A percentile compares a stretch with the other conserved stretches of the same genome.
These are phyloP conservation scores for Hexactinellida sp. DNA, from an alignment of 37 sponge, comb jelly and placozoan genomes.

Conservation along the genomic window DNA sequence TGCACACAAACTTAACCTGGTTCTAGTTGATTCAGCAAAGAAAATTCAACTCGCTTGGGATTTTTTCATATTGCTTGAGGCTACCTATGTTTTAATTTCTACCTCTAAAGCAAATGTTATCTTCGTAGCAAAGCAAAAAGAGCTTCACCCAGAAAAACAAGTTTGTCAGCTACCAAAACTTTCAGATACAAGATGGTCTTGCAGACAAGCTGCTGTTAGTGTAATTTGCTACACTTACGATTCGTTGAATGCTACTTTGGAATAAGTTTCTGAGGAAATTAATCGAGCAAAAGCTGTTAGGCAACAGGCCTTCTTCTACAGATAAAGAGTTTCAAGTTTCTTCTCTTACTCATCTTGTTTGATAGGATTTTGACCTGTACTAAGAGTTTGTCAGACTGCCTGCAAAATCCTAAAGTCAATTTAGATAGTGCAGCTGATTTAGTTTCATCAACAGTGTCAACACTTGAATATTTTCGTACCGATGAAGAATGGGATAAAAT, in stretches of 20 bases:
- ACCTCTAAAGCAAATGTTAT: too few species aligned
- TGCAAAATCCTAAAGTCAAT: neutral
- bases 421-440: neutral
- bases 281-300: neutral
- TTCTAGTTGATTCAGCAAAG: too few species aligned
- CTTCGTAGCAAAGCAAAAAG: conserved; percentile 31
- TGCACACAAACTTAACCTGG: too few species aligned
- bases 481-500: conserved; percentile 5
- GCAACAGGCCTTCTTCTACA: neutral
- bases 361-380: neutral
- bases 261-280: neutral
- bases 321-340: neutral
- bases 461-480: neutral
- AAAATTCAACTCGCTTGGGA: too few species aligned
- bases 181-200: neutral
- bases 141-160: conserved; percentile 39
- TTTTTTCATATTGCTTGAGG: too few species aligned
- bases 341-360: neutral
- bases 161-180: conserved; percentile 24
- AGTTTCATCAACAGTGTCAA: neutral
- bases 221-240: neutral
- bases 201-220: neutral
- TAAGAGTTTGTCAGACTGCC: neutral
- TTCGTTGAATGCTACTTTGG: neutral
- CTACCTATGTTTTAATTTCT: too few species aligned